Evolutionary conservation across 2,797 vertebrate species (phyloP).

Genomic region (Takifugu rubripes): DNA sequence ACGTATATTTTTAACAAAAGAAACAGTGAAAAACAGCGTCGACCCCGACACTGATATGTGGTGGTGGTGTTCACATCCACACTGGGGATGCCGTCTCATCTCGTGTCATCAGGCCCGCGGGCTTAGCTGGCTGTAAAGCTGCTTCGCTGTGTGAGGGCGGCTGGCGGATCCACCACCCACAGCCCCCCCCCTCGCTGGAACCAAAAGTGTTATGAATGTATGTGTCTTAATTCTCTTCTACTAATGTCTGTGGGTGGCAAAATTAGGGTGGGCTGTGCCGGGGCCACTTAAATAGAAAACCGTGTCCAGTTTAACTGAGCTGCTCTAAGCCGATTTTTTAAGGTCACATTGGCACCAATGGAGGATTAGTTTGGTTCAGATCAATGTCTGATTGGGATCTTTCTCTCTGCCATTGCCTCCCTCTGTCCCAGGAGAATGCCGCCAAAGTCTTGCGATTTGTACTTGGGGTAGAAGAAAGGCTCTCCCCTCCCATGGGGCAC

Average conservation of each 20-base stretch:
- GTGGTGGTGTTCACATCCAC: no score
- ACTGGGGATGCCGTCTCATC: constrained; percentile 15
- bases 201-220: constrained; percentile 84
- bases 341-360: constrained; percentile 83
- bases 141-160: constrained; percentile 58
- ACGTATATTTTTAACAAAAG: no score
- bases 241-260: constrained; percentile 80
- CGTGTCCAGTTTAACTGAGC: constrained; percentile 81
- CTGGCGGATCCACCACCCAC: constrained; percentile 40
- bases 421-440: constrained; percentile 72
- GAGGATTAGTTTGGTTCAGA: constrained; percentile 83
- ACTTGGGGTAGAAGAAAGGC: constrained; percentile 76
- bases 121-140: constrained; percentile 43
- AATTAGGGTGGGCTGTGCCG: constrained; percentile 69
- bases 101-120: constrained; percentile 43
- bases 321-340: constrained; percentile 83
- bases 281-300: constrained; percentile 69
- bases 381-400: constrained; percentile 81
- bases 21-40: no score
- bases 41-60: no score
- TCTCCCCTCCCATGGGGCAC: constrained; percentile 71
- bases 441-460: constrained; percentile 79
- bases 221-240: constrained; percentile 75
- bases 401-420: constrained; percentile 74
- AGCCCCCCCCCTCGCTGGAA: constrained; percentile 62